phyloP scores from a whole-genome alignment of 2,797 vertebrate genomes.

The Sciurus vulgaris region DNA sequence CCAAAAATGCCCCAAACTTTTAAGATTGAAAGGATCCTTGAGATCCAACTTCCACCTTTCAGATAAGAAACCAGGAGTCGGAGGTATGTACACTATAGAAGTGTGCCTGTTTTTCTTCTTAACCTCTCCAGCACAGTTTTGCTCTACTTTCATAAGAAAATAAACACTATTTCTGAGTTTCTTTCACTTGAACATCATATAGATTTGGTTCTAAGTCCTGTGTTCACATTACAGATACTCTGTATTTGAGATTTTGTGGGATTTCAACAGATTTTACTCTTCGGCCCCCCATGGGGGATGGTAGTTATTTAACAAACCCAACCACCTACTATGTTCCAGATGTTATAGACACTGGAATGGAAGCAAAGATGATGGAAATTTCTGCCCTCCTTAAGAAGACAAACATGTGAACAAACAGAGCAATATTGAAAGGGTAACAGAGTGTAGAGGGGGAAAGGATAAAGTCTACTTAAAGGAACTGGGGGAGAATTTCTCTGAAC shows the following conservation, averaged over 20 bases:
- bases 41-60: neutral
- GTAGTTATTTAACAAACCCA: conserved; percentile 25
- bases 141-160: neutral
- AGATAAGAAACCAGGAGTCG: neutral
- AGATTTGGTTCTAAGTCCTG: neutral
- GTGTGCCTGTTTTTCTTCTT: neutral
- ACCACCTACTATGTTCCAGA: neutral
- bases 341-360: neutral
- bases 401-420: neutral
- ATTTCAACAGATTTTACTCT: neutral
- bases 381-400: neutral
- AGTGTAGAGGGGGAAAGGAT: neutral
- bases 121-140: neutral
- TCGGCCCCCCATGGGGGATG: neutral
- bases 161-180: neutral
- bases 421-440: neutral
- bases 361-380: neutral
- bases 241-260: neutral
- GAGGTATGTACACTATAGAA: neutral
- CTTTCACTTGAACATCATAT: neutral
- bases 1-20: conserved; percentile 42
- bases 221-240: neutral
- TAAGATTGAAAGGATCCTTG: conserved; percentile 51
- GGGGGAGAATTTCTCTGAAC: neutral
- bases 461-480: neutral